Base-by-base conservation (phyloP, 2,888 invertebrate species). In the Celastrina argiolus region DNA sequence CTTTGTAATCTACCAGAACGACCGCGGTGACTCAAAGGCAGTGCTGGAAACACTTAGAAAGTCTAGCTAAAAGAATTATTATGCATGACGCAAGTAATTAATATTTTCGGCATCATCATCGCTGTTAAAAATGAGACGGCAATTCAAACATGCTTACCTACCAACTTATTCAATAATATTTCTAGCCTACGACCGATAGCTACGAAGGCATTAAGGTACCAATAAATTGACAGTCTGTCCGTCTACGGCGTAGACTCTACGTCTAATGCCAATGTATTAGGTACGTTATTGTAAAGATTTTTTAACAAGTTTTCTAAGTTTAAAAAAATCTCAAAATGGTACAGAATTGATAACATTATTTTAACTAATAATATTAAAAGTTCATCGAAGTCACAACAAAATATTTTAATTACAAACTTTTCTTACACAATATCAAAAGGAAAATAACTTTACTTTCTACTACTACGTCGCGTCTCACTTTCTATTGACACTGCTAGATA, bases 1-100 rank as follows among this genome's bases (percentile, higher is more conserved):
- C 36, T 4, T 26, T 58, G 28, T 59, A 36, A 59, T 59, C 59
- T 34, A 59, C 31, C 59, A 59, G 36, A 59, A 59, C 59, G 59
- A 36, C 36, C 16, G 28, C 34, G 36, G 59, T 36, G 59, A 34
- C 18, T 34, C 58, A 58, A 58, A 56, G 56, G 28, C 34, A 18
- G 8, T 51, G n/a, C n/a, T n/a, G 18, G 59, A 18, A 59, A 59
- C 18, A 59, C 59, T 51, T 34, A 34, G 18, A 59, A 34, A 59
- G 58, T 14, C 12, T 10, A 36, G 36, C 36, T 36, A 45, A 10
- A 18, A 45, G 18, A 18, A n/a, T 42, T 16, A 41, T 12, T 39
- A 42, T 42, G 16, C 16, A 39, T 14, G 14, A 12, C 12, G 14
- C 3, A 42, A 6, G 16, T 31, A 39, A 39, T 39, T 41, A 41